Conservation (phyloP, 2,113 vertebrate species). For the Laticauda colubrina region DNA sequence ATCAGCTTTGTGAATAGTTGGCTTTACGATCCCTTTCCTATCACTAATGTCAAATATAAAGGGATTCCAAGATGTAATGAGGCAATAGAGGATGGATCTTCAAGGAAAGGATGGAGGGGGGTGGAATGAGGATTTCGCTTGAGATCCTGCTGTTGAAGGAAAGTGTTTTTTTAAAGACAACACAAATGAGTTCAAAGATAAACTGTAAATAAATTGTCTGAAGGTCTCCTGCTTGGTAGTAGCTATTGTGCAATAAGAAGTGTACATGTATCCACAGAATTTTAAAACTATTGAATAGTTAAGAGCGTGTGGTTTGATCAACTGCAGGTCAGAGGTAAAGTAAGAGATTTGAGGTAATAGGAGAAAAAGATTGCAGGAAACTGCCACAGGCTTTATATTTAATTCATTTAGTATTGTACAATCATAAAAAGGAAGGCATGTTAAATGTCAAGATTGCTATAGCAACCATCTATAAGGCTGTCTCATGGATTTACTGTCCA, state of each 20-base stretch:
- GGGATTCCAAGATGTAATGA: background rate
- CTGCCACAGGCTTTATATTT: slow-evolving; percentile 3
- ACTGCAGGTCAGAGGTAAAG: slow-evolving; percentile 1
- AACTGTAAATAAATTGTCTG: background rate
- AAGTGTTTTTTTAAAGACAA: background rate
- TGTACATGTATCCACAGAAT: too few relatives aligned
- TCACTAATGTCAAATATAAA: background rate
- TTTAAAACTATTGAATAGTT: background rate
- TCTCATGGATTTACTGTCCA: slow-evolving; percentile 5
- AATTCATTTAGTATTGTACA: slow-evolving; percentile 14
- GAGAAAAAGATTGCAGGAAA: background rate
- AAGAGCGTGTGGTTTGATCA: background rate
- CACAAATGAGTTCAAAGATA: background rate
- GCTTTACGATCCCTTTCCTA: background rate
- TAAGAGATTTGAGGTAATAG: background rate
- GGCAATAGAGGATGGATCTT: background rate
- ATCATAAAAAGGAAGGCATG: background rate
- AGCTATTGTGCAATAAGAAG: background rate
- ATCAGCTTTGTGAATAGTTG: background rate
- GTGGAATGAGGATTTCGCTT: background rate
- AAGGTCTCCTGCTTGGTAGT: background rate
- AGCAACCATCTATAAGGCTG: slow-evolving; percentile 5
- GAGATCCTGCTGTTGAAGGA: background rate
- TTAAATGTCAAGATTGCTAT: slow-evolving; percentile 18
- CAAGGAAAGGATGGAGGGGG: background rate